These are phyloP conservation scores for Jordanella pulchra DNA, from an alignment of 2,797 vertebrate genomes.

Conservation along the genomic window DNA sequence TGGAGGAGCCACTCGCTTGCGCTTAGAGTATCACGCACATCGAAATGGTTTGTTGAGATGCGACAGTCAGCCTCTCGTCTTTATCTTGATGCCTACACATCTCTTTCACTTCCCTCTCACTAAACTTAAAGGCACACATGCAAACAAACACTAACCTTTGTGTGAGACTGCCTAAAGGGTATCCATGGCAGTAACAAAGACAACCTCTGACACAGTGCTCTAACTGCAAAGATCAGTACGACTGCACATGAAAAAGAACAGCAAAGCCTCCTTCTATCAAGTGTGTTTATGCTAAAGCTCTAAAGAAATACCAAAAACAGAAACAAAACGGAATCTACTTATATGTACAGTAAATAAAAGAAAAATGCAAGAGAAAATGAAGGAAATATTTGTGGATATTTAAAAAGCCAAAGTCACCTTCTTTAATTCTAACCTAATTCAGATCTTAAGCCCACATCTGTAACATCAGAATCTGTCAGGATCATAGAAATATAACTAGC, in stretches of 20 bases:
- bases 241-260: constrained; percentile 23
- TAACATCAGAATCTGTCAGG: neutral
- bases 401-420: neutral
- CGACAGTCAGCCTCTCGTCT: constrained; percentile 36
- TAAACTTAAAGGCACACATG: constrained; percentile 54
- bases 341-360: no score
- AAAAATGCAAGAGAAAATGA: no score
- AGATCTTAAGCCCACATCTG: neutral
- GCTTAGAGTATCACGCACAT: constrained; percentile 71
- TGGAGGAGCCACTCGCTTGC: constrained; percentile 41
- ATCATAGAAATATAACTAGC: neutral
- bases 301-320: neutral
- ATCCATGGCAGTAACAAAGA: constrained; percentile 39
- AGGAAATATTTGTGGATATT: neutral
- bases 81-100: constrained; percentile 36
- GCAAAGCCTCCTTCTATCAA: neutral
- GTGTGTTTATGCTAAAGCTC: neutral
- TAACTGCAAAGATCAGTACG: constrained; percentile 23
- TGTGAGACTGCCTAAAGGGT: constrained; percentile 53
- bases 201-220: constrained; percentile 39
- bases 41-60: constrained; percentile 63
- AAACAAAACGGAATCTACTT: no score
- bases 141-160: constrained; percentile 60
- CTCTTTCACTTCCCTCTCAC: constrained; percentile 35
- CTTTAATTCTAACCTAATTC: neutral